These are phyloP conservation scores for Morpho helenor DNA, from an alignment of 2,888 invertebrate genomes.

Conservation along the genomic window DNA sequence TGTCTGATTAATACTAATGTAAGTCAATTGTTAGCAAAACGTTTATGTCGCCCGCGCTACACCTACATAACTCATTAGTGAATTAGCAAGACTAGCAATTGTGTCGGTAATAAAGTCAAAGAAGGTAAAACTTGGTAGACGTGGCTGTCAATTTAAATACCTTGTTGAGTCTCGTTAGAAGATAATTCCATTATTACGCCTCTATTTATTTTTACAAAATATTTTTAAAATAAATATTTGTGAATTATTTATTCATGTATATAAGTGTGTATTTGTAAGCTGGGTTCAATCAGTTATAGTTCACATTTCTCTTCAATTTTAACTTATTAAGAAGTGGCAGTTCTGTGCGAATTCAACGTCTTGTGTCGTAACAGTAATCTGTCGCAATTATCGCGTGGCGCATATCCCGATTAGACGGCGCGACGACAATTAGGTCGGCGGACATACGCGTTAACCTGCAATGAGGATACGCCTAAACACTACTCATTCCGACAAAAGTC, in stretches of 20 bases:
- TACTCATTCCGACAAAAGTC: constrained; percentile 57
- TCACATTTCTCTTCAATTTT: neutral
- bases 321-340: constrained; percentile 27
- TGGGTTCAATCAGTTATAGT: no score
- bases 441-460: constrained; percentile 75
- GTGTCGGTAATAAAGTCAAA: constrained; percentile 68
- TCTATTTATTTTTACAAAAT: no score
- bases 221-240: neutral
- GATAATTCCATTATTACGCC: no score
- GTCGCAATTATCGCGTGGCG: constrained; percentile 75
- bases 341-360: constrained; percentile 27
- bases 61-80: constrained; percentile 76
- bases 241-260: no score
- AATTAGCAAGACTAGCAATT: constrained; percentile 73
- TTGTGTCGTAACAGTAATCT: constrained; percentile 48
- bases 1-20: constrained; percentile 57
- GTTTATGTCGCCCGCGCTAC: constrained; percentile 74
- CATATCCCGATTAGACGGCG: constrained; percentile 77
- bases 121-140: constrained; percentile 44
- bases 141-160: constrained; percentile 32
- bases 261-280: no score
- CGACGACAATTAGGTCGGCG: constrained; percentile 76
- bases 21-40: constrained; percentile 54
- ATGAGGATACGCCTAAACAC: constrained; percentile 77
- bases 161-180: neutral